These are phyloP conservation scores for Melitaea cinxia DNA, from an alignment of 1,140 invertebrate genomes.

Conservation along the genomic window DNA sequence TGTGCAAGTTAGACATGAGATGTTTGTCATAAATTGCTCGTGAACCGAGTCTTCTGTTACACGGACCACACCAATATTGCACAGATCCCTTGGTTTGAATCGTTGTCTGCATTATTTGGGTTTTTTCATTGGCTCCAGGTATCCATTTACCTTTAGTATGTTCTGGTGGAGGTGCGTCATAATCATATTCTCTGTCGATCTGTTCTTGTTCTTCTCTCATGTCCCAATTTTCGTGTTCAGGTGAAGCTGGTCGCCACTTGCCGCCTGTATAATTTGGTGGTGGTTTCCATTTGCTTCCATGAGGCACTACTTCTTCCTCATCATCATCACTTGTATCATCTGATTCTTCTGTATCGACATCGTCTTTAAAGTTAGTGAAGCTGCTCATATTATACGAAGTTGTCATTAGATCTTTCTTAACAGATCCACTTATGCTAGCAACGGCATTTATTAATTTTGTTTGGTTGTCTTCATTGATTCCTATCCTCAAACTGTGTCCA, in stretches of 20 bases:
- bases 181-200: constrained; percentile 73
- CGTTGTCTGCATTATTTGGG: constrained; percentile 78
- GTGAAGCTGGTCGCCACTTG: constrained; percentile 84
- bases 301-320: constrained; percentile 80
- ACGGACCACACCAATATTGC: constrained; percentile 90
- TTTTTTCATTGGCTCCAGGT: constrained; percentile 83
- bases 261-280: constrained; percentile 87
- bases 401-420: constrained; percentile 78
- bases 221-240: constrained; percentile 72
- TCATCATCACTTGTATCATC: constrained; percentile 83
- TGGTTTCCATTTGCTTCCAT: constrained; percentile 87
- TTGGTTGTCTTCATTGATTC: constrained; percentile 80
- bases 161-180: constrained; percentile 83
- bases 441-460: constrained; percentile 85
- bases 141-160: constrained; percentile 91
- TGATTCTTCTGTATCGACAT: constrained; percentile 81
- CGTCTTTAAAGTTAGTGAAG: constrained; percentile 80
- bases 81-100: constrained; percentile 80
- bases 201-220: constrained; percentile 50
- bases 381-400: constrained; percentile 69
- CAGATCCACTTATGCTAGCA: constrained; percentile 80
- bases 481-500: constrained; percentile 81
- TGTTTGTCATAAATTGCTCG: constrained; percentile 89
- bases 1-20: constrained; percentile 87
- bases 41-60: constrained; percentile 88